Evolutionary conservation across 2,113 vertebrate genomes (phyloP), one percentile per base, ranked within the genome.

Genomic region (Amblyopsis rosae): DNA sequence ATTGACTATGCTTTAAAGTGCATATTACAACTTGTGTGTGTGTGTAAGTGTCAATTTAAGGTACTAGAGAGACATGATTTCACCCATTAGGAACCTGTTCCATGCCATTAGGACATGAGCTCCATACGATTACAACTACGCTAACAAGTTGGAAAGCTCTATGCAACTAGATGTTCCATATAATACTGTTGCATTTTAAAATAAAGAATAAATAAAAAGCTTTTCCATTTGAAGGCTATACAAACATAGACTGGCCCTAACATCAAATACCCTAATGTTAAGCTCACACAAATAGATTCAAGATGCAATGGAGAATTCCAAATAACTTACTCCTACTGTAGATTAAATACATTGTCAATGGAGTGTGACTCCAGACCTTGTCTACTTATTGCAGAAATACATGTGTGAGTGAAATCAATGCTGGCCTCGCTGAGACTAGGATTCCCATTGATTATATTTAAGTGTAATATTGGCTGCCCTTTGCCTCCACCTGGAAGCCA

Each of bases 91-190:
- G 67, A 79, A 78, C 54, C 68, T 72, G 65, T 79, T 71, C 70
- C 75, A 62, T 78, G 85, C 79, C 83, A 19, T 63, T 73, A 66
- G 73, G 81, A 70, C 66, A 83, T 74, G 74, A 71, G 75, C 54
- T 62, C 17, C 51, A 64, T 83, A 86, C 77, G 16, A 80, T 80
- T 74, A 72, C 62, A 85, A 87, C 86, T 86, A 83, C 53, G 65
- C 63, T 82, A 84, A 88, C 83, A 80, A 84, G 73, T 59, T 77
- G 69, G 62, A 74, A 65, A 76, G 75, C 79, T 59, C 49, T 51
- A 11, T 11, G 16, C 48, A 19, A 49, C 48, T 46, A 32, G 45
- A 17, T 48, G 11, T 75, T 70, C 67, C 51, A 68, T 70, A 56
- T 59, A 35, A 65, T 61, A 26, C 26, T 26, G 26, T 26, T 26